Base-by-base conservation (phyloP, 2,797 vertebrate species). In the Coilia nasus region DNA sequence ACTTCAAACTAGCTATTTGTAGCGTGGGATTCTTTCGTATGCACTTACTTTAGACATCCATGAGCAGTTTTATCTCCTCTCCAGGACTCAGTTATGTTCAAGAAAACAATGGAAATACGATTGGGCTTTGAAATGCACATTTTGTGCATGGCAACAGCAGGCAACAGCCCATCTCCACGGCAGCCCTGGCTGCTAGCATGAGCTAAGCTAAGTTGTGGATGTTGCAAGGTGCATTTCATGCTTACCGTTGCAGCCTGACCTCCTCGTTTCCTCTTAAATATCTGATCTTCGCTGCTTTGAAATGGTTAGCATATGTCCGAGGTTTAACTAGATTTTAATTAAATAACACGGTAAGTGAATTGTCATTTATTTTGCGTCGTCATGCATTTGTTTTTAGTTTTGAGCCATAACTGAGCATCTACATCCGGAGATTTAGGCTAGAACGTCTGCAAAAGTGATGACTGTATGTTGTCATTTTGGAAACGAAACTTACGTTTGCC, bases 151-250 rank as follows among this genome's bases (percentile, higher is more conserved):
- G 71, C 31, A 78, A 78, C 71, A 41, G 21, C 57, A 71, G 71
- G 31, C 31, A 78, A 60, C 57, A 35, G 71, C 35, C 28, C 17
- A 75, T 75, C 67, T 44, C 71, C 71, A 78, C 35, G 64, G 28
- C 67, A 75, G 67, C 28, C 28, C 67, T 35, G 12, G 19, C 17
- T 41, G 71, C 35, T 78, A 78, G 31, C 71, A 9, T 2, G 71
- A 78, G 71, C 71, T 78, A 78, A 19, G 71, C 71, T 78, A 44
- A 78, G 31, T 44, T 78, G 71, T 78, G 71, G 71, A 1, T 44
- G 67, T 75, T 75, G 71, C 71, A 78, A 78, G 71, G 71, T 78
- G 71, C 71, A 78, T 78, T 78, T 78, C 71, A 78, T 78, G 71
- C 71, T 31, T 21, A 78, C 35, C 71, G 6, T 21, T 78, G 31